Evolutionary conservation across 30 jellyfish, hydroid and myxozoan species (phyloP), one percentile per base, ranked within the genome.

Genomic region (Rhopilema esculentum): DNA sequence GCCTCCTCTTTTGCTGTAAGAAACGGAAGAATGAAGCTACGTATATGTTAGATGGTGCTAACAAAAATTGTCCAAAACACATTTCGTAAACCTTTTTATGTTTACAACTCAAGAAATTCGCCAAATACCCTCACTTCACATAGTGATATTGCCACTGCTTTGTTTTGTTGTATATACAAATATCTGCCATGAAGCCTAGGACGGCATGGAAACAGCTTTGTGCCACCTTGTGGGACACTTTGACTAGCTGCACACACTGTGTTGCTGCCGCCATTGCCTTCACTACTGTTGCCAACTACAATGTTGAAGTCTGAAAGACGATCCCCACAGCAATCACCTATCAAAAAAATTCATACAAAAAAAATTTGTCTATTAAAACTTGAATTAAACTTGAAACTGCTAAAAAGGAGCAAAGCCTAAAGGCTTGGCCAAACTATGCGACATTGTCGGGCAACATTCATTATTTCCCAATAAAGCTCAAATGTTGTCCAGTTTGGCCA

Each of bases 141-240:
- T 20, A 73, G 40, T 73, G 84, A 29, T 0, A 73, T 30, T 0
- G 32, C 0, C 0, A n/a, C 40, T 16, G 16, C 1, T 0, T 28
- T 16, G 40, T 73, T 73, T 73, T 73, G 84, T 7, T 33, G 69
- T 26, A 73, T 66, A 32, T 31, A 73, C 33, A 73, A 40, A 40
- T 73, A 73, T 33, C 84, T 32, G 49, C 84, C 84, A 40, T 22
- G 32, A 29, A 73, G 69, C 29, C 69, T 32, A 1, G 84, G 84
- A 4, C 70, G 49, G 29, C 84, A 73, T 4, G 8, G 48, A 40
- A 30, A 73, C 26, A 33, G 27, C 20, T 6, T 16, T 8, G 84
- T 73, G 1, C 27, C 48, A 30, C 84, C 84, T n/a, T 30, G 70
- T 1, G 84, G 33, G 26, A 73, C 70, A 19, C 64, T 26, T 30